Base-by-base conservation (phyloP, 2,113 vertebrate species). In the Rhinogobius similis region DNA sequence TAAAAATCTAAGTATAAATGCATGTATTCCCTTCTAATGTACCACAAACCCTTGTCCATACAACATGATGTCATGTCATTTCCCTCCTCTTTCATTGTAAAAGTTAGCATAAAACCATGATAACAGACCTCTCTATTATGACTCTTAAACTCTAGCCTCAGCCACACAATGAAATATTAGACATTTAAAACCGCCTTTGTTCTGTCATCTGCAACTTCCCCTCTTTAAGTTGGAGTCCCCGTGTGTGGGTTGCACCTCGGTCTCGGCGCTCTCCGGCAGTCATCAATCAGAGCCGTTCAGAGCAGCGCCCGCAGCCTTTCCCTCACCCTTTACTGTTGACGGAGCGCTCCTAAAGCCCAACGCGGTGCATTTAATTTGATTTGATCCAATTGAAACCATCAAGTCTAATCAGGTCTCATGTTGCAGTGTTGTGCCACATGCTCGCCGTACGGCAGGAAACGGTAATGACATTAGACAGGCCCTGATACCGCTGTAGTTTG, bases 361-460 rank as follows among this genome's bases (percentile, higher is more conserved):
- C 3, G 46, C 65, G 43, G 56, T 62, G 43, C 70, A 73, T 87
- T 87, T 76, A 64, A 77, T 88, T 77, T 72, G 72, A 85, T 87
- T 83, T 79, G 66, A 85, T 86, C 74, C 78, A 84, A 84, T 77
- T 84, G 71, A 82, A 86, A 81, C 66, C 69, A 81, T 87, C 84
- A 70, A 76, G 63, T 79, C 73, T 80, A 78, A 88, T 85, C 65
- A 85, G 70, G 72, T 83, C 62, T 61, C 79, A 71, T 72, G 72
- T 59, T 62, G 62, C 50, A 46, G 58, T 38, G 58, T 71, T 83
- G 72, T 76, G 20, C 81, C 14, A 23, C 76, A 72, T 65, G 62
- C 56, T 48, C 21, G 46, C 65, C 61, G 66, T 59, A 63, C 46
- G 44, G 43, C 55, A 79, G 63, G 48, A 73, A 78, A 77, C 24